These are phyloP conservation scores for Pseudomyrmex sp. DNA, from an alignment of 1,140 invertebrate species.

Conservation along the genomic window DNA sequence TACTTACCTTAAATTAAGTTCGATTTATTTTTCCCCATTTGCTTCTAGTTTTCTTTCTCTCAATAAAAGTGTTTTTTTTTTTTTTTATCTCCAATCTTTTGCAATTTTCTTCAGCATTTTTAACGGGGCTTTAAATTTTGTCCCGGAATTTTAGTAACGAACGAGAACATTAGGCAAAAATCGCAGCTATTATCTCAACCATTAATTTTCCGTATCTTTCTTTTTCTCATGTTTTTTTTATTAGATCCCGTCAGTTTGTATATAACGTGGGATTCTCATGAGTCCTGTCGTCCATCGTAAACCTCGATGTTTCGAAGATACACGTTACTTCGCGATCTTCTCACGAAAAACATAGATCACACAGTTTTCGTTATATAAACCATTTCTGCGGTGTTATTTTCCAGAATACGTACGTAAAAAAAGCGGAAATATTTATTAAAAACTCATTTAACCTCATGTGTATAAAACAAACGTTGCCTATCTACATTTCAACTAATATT, in stretches of 20 bases:
- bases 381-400: background rate
- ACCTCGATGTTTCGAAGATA: conserved; percentile 35
- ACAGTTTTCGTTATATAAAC: background rate
- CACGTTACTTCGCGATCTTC: background rate
- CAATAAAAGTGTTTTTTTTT: background rate
- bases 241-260: conserved; percentile 34
- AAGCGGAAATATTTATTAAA: no score
- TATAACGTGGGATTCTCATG: conserved; percentile 37
- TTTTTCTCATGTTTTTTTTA: background rate
- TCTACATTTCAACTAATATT: no score
- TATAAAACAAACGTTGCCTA: no score
- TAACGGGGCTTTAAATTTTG: background rate
- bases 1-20: background rate
- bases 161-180: conserved; percentile 6
- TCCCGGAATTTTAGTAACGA: background rate
- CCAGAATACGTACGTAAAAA: background rate
- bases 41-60: background rate
- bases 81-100: background rate
- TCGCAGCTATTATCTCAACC: background rate
- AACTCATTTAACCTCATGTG: no score
- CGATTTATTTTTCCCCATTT: background rate
- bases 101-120: background rate
- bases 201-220: conserved; percentile 11
- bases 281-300: conserved; percentile 14
- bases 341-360: conserved; percentile 13